These are phyloP conservation scores for Papilio polytes DNA, from an alignment of 1,140 invertebrate species.

Conservation along the genomic window DNA sequence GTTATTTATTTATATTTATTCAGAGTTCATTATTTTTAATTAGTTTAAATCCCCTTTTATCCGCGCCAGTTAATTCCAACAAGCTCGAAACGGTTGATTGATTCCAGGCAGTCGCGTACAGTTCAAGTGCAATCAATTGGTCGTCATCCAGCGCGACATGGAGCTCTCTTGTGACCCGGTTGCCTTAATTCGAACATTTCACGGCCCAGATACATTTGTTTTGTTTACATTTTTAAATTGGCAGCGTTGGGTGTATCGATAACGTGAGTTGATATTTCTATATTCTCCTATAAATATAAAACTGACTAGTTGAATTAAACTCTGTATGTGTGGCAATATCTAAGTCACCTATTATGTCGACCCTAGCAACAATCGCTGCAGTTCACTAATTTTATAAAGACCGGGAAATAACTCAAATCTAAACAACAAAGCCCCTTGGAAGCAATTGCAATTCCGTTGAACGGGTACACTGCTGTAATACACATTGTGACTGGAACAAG, in stretches of 20 bases:
- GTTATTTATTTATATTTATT: conserved; percentile 17
- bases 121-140: conserved; percentile 37
- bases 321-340: too few species aligned
- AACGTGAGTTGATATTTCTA: too few species aligned
- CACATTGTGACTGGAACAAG: conserved; percentile 60
- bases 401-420: conserved; percentile 1
- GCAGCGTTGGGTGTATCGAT: background rate
- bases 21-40: conserved; percentile 22
- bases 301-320: too few species aligned
- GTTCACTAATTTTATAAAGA: background rate
- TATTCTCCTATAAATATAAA: too few species aligned
- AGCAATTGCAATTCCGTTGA: conserved; percentile 17
- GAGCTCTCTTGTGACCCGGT: conserved; percentile 28
- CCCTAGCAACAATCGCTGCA: too few species aligned
- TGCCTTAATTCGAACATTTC: conserved; percentile 30
- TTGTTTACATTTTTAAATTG: conserved; percentile 14
- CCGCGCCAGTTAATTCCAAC: conserved; percentile 22
- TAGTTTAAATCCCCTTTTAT: conserved; percentile 23
- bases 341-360: too few species aligned
- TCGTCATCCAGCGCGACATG: conserved; percentile 7
- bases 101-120: conserved; percentile 15
- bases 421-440: background rate
- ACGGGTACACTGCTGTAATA: conserved; percentile 48
- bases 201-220: background rate
- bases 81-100: conserved; percentile 31